Base-by-base conservation (phyloP, 2,888 invertebrate species). In the Dasypolia templi region DNA sequence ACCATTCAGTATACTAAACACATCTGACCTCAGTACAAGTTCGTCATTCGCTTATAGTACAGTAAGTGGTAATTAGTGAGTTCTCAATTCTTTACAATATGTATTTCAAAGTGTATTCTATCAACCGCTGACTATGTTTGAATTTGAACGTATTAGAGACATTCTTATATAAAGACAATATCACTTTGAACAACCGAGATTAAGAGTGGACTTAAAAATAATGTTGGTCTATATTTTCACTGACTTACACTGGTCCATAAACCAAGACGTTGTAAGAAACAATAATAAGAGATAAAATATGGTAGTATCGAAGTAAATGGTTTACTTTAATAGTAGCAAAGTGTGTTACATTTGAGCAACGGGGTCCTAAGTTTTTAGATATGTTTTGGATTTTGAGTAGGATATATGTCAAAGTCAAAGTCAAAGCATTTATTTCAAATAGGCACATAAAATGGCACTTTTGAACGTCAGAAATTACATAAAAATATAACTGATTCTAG, bases 261-360 rank as follows among this genome's bases (percentile, higher is more conserved):
- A 71, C 46, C 32, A 53, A 58, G 51, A 70, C 51, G 29, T 49
- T 55, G 9, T 63, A 44, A 51, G 46, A 70, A 49, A 70, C 49
- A 58, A 22, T 55, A 70, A 53, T 70, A 58, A 71, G 51, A 62
- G n/a, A 77, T 78, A 76, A 77, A 77, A 63, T 49, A 44, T 56
- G 29, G n/a, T 77, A 77, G 62, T 51, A 63, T 70, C 56, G 51
- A 32, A 77, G 62, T 70, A 56, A 77, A 62, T 76, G 29, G 44
- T 77, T 58, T 58, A 58, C 26, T 70, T 58, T 63, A 58, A 77
- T n/a, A 29, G 35, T 63, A 56, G 14, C 55, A 7, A 51, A 56
- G 22, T 51, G 39, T 58, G 70, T 77, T 62, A 56, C 44, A 42
- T 62, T 35, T 49, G 42, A 55, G 14, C 42, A 53, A 11, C 14